Evolutionary conservation across 2,888 invertebrate genomes (phyloP), one percentile per base, ranked within the genome.

Genomic region (Dicroscelio sp.): DNA sequence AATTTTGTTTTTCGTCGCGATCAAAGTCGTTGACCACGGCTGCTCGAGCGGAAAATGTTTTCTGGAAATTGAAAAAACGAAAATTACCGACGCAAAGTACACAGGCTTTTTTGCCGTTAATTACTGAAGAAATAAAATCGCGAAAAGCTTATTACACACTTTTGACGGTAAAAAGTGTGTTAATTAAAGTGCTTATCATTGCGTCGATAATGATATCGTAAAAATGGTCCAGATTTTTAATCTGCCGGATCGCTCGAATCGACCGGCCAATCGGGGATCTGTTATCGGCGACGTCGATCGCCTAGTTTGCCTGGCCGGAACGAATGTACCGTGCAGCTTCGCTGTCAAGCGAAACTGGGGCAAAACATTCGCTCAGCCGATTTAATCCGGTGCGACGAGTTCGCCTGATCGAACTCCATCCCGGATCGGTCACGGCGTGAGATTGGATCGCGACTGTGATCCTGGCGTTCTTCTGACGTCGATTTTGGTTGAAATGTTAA

Each of bases 311-410:
- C 90, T 88, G 90, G 93, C 94, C 94, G 94, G 90, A 93, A 95
- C 95, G 92, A 94, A 94, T 90, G 76, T 91, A 92, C 88, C 94
- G 94, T 92, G 94, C 92, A 91, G 94, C 94, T 93, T 93, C 90
- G 88, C 92, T 93, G 93, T 93, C 92, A 92, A 80, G 86, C 89
- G 94, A 95, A 96, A 96, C 95, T 96, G 94, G 95, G 95, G 94
- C 96, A 95, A 95, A 95, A 96, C 95, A 94, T 93, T 94, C 92
- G 92, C 89, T 90, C 92, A 93, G 86, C 92, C 93, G 92, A 94
- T 93, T 95, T 93, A 94, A 95, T 95, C 94, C 94, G 95, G 86
- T 90, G 92, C 93, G 92, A 76, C 84, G 89, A 85, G 94, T 63
- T 75, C 83, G 69, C 14, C 55, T 78, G 93, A 91, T 90, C 86